Conservation (phyloP, 1,140 invertebrate species). For the Heliconius nattereri region DNA sequence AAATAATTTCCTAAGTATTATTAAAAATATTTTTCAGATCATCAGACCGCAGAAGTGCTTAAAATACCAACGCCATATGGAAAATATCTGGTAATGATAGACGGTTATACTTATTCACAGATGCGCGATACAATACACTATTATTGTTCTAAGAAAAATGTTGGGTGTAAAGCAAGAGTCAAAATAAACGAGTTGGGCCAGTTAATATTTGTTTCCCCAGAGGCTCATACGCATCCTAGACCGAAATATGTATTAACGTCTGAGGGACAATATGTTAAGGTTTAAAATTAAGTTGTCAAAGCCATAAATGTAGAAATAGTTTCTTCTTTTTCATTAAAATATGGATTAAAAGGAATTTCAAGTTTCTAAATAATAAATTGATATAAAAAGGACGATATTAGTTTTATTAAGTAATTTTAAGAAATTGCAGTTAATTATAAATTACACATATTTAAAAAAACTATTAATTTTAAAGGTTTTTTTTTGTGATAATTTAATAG, state of each 20-base stretch:
- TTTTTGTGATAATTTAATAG: neutral
- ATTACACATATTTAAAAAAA: neutral
- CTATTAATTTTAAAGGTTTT: neutral
- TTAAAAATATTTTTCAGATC: conserved; percentile 12
- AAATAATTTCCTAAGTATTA: neutral
- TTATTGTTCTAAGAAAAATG: conserved; percentile 50
- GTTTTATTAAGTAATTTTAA: conserved; percentile 1
- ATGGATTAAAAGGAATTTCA: no score
- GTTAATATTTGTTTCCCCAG: conserved; percentile 2
- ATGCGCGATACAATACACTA: conserved; percentile 38
- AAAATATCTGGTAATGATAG: conserved; percentile 48
- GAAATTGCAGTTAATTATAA: neutral
- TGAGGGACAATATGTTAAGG: conserved; percentile 41
- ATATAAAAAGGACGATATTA: neutral
- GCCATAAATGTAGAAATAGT: no score
- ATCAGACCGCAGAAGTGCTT: conserved; percentile 13
- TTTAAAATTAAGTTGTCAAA: conserved; percentile 12
- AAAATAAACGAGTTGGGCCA: conserved; percentile 31
- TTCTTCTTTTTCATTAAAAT: no score
- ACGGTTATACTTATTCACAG: conserved; percentile 53
- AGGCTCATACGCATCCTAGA: conserved; percentile 30
- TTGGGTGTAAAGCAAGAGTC: conserved; percentile 45
- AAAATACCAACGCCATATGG: conserved; percentile 46
- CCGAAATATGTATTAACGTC: conserved; percentile 41
- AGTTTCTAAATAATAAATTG: no score